Evolutionary conservation across 2,888 invertebrate genomes (phyloP), one percentile per base, ranked within the genome.

Genomic region (Lampropteryx suffumata): DNA sequence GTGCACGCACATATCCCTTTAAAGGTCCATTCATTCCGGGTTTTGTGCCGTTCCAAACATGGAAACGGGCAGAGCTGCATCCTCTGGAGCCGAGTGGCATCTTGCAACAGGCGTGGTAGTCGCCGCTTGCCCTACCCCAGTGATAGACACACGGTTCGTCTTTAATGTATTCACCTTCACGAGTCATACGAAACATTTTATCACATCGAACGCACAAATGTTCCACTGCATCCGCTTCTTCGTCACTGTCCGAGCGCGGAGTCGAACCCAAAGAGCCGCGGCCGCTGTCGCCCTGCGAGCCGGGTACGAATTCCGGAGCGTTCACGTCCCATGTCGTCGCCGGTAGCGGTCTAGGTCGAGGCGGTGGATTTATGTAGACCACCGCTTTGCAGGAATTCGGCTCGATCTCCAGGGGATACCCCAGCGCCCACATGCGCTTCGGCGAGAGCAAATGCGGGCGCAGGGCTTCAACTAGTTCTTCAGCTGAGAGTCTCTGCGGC

Each of bases 61-160:
- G 97, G 50, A 92, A 80, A 7, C 90, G 89, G 0, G 92, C 92
- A 2, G 80, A 81, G 4, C 92, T 90, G 79, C 96, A 97, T 0
- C 96, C 96, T 33, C 81, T 76, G 0, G 92, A 80, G 6, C 88
- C 82, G 12, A 82, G 70, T 0, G 81, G 71, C 10, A 77, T 83
- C 6, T 87, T 82, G 71, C 96, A 96, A 69, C 96, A 96, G 6
- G 91, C 85, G 79, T 93, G 94, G 47, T 82, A 81, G 35, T 90
- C 87, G 17, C 77, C 79, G 73, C 91, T 92, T n/a, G 94, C 82
- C 65, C 95, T 95, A 13, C 98, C 98, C 95, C 96, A 97, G 77
- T 99, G 99, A 78, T 97, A 96, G 11, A 91, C 74, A 83, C 99
- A 99, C 49, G 92, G 90, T 59, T 96, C 96, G 35, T 92, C 90